Conservation (phyloP, 2,113 vertebrate genomes). For the Tringa solitaria region DNA sequence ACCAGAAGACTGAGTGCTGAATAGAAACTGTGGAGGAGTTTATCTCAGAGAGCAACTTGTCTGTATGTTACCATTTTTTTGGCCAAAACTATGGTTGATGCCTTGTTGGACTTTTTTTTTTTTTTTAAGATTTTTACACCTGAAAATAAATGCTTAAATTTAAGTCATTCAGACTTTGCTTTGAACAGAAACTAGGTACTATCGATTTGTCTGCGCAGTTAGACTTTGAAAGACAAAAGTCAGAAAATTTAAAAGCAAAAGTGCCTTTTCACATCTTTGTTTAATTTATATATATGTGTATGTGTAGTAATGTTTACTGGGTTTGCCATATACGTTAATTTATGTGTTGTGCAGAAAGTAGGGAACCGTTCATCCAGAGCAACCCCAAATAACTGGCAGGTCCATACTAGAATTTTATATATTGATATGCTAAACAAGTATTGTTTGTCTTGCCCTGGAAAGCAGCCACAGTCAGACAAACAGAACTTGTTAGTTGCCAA, state of each 20-base stretch:
- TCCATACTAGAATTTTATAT: background rate
- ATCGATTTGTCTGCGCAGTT: background rate
- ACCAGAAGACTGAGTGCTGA: background rate
- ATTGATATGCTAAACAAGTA: background rate
- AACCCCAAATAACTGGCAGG: background rate
- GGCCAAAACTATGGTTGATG: background rate
- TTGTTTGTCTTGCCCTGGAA: background rate
- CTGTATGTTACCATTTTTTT: background rate
- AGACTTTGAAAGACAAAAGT: background rate
- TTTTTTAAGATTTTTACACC: background rate
- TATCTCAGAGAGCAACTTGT: background rate
- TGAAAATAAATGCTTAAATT: background rate
- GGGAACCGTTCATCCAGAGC: background rate
- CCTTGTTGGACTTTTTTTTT: background rate
- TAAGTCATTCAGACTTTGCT: background rate
- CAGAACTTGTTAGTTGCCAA: background rate
- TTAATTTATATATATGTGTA: background rate
- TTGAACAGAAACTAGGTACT: background rate
- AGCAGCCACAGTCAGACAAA: background rate
- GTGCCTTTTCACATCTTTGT: background rate
- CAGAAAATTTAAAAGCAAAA: background rate
- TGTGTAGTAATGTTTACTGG: background rate
- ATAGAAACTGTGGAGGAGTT: background rate
- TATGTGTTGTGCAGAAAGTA: background rate
- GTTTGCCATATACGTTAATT: background rate